Conservation (phyloP, 2,113 vertebrate genomes). For the Heterochromis multidens region DNA sequence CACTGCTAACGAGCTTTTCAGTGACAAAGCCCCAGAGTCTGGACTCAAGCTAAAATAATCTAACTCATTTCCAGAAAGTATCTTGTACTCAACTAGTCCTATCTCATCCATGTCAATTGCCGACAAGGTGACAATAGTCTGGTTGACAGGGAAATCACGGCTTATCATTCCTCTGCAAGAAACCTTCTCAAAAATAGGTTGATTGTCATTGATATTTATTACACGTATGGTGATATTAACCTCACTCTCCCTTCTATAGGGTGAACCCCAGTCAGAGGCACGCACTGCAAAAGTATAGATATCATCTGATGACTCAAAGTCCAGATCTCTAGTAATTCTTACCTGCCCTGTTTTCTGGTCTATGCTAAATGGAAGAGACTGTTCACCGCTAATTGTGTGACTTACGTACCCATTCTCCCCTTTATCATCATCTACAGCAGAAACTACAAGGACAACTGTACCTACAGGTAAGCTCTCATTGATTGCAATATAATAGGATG, state of each 20-base stretch:
- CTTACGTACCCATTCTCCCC: slow-evolving; percentile 93
- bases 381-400: slow-evolving; percentile 85
- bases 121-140: slow-evolving; percentile 90
- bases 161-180: slow-evolving; percentile 90
- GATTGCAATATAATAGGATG: slow-evolving; percentile 80
- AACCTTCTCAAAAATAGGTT: slow-evolving; percentile 91
- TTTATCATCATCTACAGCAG: slow-evolving; percentile 86
- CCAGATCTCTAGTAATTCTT: slow-evolving; percentile 84
- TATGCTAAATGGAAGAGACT: slow-evolving; percentile 85
- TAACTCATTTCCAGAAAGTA: slow-evolving; percentile 91
- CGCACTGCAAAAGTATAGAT: slow-evolving; percentile 86
- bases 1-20: slow-evolving; percentile 83
- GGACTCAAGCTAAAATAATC: slow-evolving; percentile 90
- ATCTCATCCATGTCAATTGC: slow-evolving; percentile 94
- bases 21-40: slow-evolving; percentile 88
- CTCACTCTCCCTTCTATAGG: slow-evolving; percentile 91
- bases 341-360: slow-evolving; percentile 90
- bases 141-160: slow-evolving; percentile 85
- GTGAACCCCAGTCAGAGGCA: slow-evolving; percentile 95
- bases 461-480: slow-evolving; percentile 87
- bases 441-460: slow-evolving; percentile 81
- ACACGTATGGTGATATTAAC: slow-evolving; percentile 90
- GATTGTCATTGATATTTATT: slow-evolving; percentile 93
- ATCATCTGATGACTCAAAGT: slow-evolving; percentile 92
- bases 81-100: slow-evolving; percentile 87